Evolutionary conservation across 2,797 vertebrate genomes (phyloP), one percentile per base, ranked within the genome.

Genomic region (Masticophis lateralis): DNA sequence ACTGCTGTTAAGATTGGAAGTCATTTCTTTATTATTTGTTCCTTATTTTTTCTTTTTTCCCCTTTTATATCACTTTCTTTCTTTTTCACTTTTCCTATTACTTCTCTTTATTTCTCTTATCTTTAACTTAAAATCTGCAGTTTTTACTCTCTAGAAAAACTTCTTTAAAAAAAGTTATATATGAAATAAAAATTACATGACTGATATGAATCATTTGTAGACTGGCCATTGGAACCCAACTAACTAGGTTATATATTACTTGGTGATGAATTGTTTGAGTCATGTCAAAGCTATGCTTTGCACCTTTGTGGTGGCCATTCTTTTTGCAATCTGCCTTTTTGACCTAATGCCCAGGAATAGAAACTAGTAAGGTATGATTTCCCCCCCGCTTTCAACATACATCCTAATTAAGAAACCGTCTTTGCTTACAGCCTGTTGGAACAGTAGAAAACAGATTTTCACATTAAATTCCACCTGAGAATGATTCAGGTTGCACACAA

Each of bases 381-480:
- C 2, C 1, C 9, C 10, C 28, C n/a, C 0, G 0, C 51, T 6
- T 25, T 28, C 27, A 92, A 56, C 37, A 32, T n/a, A 27, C 20
- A 25, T 8, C 56, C 37, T 28, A 86, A 83, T 63, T 60, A 94
- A 86, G 47, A 89, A 25, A 47, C 25, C 27, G 9, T 60, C 10
- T 60, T 90, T 92, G 12, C 74, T 32, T 66, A n/a, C n/a, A 87
- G 91, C 51, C 53, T 86, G 25, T 88, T 90, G 60, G 47, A 59
- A 37, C 12, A 22, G 43, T n/a, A 5, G 4, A 37, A 47, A 55
- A 5, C 22, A 56, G 59, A 25, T n/a, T 86, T 51, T 53, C 43
- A 53, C 22, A n/a, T 91, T 89, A 74, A 27, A 12, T 86, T 91
- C 86, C 90, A 43, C 37, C 59, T 53, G 86, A 91, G 87, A 93